Percentiles rank a stretch among this genome's conserved stretches.
phyloP scores from a whole-genome alignment of 2,888 invertebrate genomes.

The Brenthis hecate region DNA sequence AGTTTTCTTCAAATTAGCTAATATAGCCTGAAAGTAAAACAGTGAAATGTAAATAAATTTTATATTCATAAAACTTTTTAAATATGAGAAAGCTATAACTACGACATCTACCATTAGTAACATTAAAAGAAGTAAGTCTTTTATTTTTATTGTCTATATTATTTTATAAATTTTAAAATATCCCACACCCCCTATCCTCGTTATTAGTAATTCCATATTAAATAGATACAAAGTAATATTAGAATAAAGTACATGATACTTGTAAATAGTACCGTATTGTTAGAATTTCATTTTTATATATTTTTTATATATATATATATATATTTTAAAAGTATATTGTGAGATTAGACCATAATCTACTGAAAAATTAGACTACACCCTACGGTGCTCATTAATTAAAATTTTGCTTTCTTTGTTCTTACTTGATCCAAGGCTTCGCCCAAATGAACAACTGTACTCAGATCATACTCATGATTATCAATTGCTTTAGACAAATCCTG shows the following conservation, averaged over 20 bases:
- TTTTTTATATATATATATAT: too few relatives aligned
- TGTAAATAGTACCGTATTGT: conserved; percentile 22
- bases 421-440: conserved; percentile 93
- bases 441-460: conserved; percentile 88
- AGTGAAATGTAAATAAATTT: conserved; percentile 12
- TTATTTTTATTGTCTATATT: not conserved
- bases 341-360: conserved; percentile 67
- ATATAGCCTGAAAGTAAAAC: conserved; percentile 84
- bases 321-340: too few relatives aligned
- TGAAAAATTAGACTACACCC: conserved; percentile 73
- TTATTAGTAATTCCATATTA: conserved; percentile 33
- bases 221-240: conserved; percentile 36
- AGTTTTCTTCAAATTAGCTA: conserved; percentile 90
- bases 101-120: conserved; percentile 76
- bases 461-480: conserved; percentile 86
- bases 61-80: conserved; percentile 3
- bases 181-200: conserved; percentile 14
- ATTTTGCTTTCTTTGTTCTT: conserved; percentile 74
- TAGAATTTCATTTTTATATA: conserved; percentile 45
- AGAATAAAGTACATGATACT: conserved; percentile 18
- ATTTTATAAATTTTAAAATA: not conserved
- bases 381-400: conserved; percentile 63
- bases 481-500: conserved; percentile 90
- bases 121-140: conserved; percentile 29
- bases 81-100: conserved; percentile 60